Evolutionary conservation across 2,797 vertebrate species (phyloP).

Genomic region (Chloroceryle inda): DNA sequence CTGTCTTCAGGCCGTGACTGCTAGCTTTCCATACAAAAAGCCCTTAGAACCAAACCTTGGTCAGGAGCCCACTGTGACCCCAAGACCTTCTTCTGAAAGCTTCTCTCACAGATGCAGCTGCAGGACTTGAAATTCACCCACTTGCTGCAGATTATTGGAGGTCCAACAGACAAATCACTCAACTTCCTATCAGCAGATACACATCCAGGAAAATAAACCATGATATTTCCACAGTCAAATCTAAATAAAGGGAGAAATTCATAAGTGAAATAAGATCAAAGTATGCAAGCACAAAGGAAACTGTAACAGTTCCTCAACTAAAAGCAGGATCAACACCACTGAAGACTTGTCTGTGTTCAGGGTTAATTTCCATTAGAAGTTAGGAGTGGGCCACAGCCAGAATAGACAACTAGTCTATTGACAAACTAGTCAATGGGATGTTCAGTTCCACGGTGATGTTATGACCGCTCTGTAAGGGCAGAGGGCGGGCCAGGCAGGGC

Average conservation of each 20-base stretch:
- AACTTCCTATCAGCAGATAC: neutral
- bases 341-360: neutral
- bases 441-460: no score
- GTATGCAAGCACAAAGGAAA: neutral
- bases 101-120: neutral
- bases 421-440: no score
- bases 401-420: no score
- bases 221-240: neutral
- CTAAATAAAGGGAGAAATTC: neutral
- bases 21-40: neutral
- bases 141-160: neutral
- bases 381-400: no score
- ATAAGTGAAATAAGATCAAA: neutral
- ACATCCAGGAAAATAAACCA: neutral
- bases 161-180: neutral
- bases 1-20: neutral
- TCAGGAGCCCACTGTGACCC: neutral
- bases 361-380: no score
- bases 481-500: no score
- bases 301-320: neutral
- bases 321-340: neutral
- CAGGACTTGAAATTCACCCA: neutral
- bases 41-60: rapidly evolving
- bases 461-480: no score
- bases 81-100: neutral